Evolutionary conservation across 2,888 invertebrate species (phyloP).

Genomic region (Trissoscelio sp.): DNA sequence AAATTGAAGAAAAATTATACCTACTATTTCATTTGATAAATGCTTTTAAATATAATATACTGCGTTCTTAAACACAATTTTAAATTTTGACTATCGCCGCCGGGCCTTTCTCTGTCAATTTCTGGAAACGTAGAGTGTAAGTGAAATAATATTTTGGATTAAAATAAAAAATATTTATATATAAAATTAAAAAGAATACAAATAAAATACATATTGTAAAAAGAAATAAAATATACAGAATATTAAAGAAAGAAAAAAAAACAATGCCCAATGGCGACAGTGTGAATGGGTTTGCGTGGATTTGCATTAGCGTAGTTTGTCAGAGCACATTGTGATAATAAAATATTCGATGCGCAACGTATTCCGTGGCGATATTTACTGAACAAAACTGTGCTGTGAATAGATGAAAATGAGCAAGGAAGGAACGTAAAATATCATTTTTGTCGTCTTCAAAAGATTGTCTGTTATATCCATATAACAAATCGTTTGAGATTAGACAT

Average conservation of each 20-base stretch:
- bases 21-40: not conserved
- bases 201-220: slow-evolving; percentile 45
- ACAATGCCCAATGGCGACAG: slow-evolving; percentile 20
- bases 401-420: slow-evolving; percentile 53
- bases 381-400: slow-evolving; percentile 68
- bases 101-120: slow-evolving; percentile 64
- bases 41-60: not conserved
- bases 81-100: slow-evolving; percentile 16
- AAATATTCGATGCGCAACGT: slow-evolving; percentile 58
- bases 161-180: slow-evolving; percentile 57
- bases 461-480: slow-evolving; percentile 25
- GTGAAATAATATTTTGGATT: slow-evolving; percentile 75
- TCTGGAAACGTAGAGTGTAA: slow-evolving; percentile 65
- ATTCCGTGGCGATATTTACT: slow-evolving; percentile 64
- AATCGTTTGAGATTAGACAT: slow-evolving; percentile 11
- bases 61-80: slow-evolving; percentile 2
- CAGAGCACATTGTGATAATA: slow-evolving; percentile 67
- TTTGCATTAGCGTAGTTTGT: slow-evolving; percentile 58
- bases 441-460: slow-evolving; percentile 28
- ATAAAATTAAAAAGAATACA: slow-evolving; percentile 33
- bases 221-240: slow-evolving; percentile 2
- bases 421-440: slow-evolving; percentile 45
- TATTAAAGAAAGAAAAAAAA: slow-evolving; percentile 13
- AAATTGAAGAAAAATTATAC: no score
- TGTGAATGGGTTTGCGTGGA: slow-evolving; percentile 45